Base-by-base conservation (phyloP, 2,797 vertebrate genomes). In the Sebastes hopkinsi region DNA sequence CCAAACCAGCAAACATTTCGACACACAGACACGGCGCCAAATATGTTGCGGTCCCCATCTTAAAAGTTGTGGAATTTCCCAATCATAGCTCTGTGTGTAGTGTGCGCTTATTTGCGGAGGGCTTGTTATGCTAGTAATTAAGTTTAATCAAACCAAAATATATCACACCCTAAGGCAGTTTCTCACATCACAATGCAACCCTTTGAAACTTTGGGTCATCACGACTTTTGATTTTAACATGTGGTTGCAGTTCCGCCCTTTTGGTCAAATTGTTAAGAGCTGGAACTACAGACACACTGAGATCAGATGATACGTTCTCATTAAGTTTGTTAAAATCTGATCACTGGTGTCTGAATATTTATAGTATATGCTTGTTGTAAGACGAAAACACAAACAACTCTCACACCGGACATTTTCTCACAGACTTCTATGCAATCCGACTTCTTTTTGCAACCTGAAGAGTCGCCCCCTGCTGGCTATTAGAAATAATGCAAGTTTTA, bases 1-100 rank as follows among this genome's bases (percentile, higher is more conserved):
- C 75, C 81, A 87, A 83, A 74, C 73, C 76, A 85, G 72, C 30
- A 85, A 74, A 67, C 67, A 72, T 79, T 80, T 83, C 74, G 55
- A 68, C 81, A 75, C 81, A 58, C 20, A 52, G 16, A 68, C 20
- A 38, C 23, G 2, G 46, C 8, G 64, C 74, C 77, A 84, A 56
- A 83, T 38, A 65, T 8, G 23, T 56, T 79, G 82, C 36, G 83
- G 79, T 79, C 52, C 27, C 6, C 3, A 2, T 60, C 54, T 77
- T 71, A 74, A 7, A 42, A 56, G 67, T 55, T 70, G 20, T 72
- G 80, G 62, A 88, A 83, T 81, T 65, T 85, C 56, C 61, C 71
- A 78, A 59, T 71, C 58, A 34, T 4, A 54, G 61, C 25, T 61
- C 3, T 13, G 67, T 65, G 62, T 32, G 38, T 25, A 2, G 16